Base-by-base conservation (phyloP, 2,113 vertebrate genomes). In the Vimba vimba region DNA sequence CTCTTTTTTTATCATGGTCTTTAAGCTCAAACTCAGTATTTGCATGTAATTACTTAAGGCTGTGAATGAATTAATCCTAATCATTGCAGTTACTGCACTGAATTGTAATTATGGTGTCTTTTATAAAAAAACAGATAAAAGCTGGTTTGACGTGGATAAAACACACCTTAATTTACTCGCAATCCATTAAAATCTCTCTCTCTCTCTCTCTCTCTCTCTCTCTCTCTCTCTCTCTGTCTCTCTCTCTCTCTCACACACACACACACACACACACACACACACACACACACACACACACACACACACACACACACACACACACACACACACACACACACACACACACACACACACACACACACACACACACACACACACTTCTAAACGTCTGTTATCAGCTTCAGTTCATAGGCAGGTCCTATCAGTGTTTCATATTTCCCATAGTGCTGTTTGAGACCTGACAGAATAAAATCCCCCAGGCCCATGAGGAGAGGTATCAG, bases 401-500 rank as follows among this genome's bases (percentile, higher is more conserved):
- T 62, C 79, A 47, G 39, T 64, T 45, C 39, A 27, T 47, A 66
- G 8, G 17, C 75, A 55, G 47, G 75, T 77, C 50, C 50, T 77
- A 59, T 39, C 77, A 60, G 77, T 7, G 6, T 60, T 43, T 79
- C 55, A 60, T 43, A 80, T 80, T 62, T 64, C 59, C 79, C 59
- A 81, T 45, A 27, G 59, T 47, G 59, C 15, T 81, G 60, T 64
- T 80, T 55, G 50, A 77, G 50, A 55, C 47, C 50, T 77, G 75
- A 77, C 75, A 77, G 75, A 55, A 62, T 62, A 80, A 45, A 45
- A 80, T 80, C 78, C 57, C 77, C 47, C 47, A 45, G 75, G 75
- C 47, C 50, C 13, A 39, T 77, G 64, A 55, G 45, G 36, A 25
- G 47, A 57, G 62, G 11, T 69, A 80, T 27, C 76, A 36, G 36